Evolutionary conservation across 2,797 vertebrate genomes (phyloP).

Genomic region (Chrysocyon brachyurus): DNA sequence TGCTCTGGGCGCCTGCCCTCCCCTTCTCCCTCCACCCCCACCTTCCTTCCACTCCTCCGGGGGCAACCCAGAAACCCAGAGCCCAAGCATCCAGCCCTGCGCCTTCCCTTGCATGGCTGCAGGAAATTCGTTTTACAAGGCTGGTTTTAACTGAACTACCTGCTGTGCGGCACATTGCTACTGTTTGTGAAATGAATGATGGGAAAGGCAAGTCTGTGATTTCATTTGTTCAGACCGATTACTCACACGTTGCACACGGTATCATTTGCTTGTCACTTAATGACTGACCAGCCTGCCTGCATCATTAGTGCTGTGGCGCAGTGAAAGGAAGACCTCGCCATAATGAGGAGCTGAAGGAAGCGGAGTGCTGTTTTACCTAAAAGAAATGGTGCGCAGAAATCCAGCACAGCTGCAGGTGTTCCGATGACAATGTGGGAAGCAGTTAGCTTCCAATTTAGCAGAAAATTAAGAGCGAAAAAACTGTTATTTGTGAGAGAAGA

Average conservation of each 20-base stretch:
- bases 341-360: constrained; percentile 95
- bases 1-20: constrained; percentile 21
- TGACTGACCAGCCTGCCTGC: constrained; percentile 96
- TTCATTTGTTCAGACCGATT: constrained; percentile 96
- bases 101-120: constrained; percentile 88
- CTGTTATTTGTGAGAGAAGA: constrained; percentile 96
- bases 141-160: constrained; percentile 93
- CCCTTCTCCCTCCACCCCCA: constrained; percentile 76
- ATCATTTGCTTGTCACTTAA: constrained; percentile 99
- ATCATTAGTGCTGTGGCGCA: constrained; percentile 92
- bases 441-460: constrained; percentile 96
- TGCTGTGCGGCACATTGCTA: constrained; percentile 92
- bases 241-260: constrained; percentile 93
- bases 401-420: constrained; percentile 95
- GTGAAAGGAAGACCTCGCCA: constrained; percentile 96
- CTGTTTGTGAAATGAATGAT: constrained; percentile 94
- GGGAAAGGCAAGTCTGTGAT: constrained; percentile 96
- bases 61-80: constrained; percentile 78
- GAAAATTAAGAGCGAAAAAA: constrained; percentile 97
- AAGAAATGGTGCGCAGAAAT: constrained; percentile 93
- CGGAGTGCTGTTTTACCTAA: constrained; percentile 92
- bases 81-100: constrained; percentile 82
- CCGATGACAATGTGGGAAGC: constrained; percentile 93
- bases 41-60: constrained; percentile 83
- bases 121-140: constrained; percentile 94